Evolutionary conservation across 2,113 vertebrate species (phyloP), one percentile per base, ranked within the genome.

Genomic region (Hiodon alosoides): DNA sequence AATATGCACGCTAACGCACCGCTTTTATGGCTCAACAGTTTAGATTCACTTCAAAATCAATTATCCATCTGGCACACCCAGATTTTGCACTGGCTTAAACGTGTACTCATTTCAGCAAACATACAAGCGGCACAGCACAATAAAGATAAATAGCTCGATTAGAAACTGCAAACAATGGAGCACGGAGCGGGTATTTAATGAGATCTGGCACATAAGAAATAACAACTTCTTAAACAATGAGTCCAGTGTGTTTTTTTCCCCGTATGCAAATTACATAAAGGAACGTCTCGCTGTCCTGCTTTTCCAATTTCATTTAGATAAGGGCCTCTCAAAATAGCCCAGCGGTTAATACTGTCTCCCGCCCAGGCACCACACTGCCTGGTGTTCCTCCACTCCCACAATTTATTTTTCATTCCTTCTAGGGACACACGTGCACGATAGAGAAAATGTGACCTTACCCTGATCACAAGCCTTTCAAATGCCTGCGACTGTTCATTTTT

Each of bases 91-190:
- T 66, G 79, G 86, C 84, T 87, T 86, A 86, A 90, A 89, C 88
- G 86, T 88, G 86, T 89, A 89, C 90, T 91, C 81, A 90, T 92
- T 90, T 89, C 87, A 89, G 90, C 88, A 91, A 91, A 90, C 90
- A 90, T 89, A 89, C 88, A 88, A 88, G 77, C 83, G 79, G 83
- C 79, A 81, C 87, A 82, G 81, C 85, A 87, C 90, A 89, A 89
- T 90, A 89, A 90, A 91, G 90, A 92, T 90, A 91, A 91, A 91
- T 89, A 86, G 85, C 85, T 86, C 82, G 89, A 91, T 91, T 90
- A 91, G 87, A 84, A 81, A 86, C 77, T 71, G 87, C 89, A 91
- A 91, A 91, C 90, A 92, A 90, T 89, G 85, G 87, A 86, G 80
- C 79, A 71, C 74, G 81, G 85, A 86, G 85, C 81, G 51, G 83